Conservation (phyloP, 2,113 vertebrate species). For the Fregata magnificens region DNA sequence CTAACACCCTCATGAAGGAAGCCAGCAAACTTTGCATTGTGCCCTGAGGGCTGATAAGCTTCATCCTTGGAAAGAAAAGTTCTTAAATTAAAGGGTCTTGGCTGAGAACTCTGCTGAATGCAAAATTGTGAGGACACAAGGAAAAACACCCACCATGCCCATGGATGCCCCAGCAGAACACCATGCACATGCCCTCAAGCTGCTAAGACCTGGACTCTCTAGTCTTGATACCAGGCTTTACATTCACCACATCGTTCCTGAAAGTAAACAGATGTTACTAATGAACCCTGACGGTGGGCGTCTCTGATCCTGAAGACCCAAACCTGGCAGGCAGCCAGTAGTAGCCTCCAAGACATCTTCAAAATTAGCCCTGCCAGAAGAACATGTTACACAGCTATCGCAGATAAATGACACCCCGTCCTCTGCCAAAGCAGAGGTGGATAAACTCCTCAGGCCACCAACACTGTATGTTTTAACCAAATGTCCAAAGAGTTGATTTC, state of each 20-base stretch:
- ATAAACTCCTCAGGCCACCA: neutral
- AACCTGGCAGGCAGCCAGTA: neutral
- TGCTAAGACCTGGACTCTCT: neutral
- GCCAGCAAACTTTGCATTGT: neutral
- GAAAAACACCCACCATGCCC: neutral
- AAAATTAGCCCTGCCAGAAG: conserved; percentile 1
- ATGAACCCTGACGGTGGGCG: rapidly evolving
- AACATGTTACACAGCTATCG: neutral
- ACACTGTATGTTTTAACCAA: neutral
- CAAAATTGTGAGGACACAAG: neutral
- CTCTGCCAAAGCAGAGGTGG: neutral
- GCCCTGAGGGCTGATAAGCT: neutral
- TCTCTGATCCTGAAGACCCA: neutral
- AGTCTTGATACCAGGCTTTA: neutral
- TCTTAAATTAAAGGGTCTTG: conserved; percentile 36
- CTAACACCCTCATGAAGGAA: neutral
- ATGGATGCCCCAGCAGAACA: neutral
- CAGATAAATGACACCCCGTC: neutral
- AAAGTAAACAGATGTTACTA: neutral
- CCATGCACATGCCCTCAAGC: neutral
- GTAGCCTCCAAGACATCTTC: neutral
- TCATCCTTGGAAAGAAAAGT: neutral
- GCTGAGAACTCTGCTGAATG: neutral
- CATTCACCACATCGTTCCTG: neutral
- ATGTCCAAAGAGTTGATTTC: neutral